These are phyloP conservation scores for Nettapus auritus DNA, from an alignment of 2,113 vertebrate genomes.

Conservation along the genomic window DNA sequence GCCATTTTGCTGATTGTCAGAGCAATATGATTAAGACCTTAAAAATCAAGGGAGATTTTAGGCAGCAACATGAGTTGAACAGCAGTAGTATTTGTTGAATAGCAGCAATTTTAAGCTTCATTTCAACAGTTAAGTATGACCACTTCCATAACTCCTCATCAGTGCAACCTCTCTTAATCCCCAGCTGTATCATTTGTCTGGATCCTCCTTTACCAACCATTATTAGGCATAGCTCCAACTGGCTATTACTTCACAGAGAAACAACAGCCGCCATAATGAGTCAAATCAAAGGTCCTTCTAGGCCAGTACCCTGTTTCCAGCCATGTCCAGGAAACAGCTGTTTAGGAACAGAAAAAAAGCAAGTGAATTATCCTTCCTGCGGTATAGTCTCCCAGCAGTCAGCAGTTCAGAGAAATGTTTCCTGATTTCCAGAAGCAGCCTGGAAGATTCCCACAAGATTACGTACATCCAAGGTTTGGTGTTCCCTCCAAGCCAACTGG, in stretches of 20 bases:
- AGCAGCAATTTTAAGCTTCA: conserved; percentile 28
- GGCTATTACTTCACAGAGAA: neutral
- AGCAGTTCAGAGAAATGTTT: conserved; percentile 40
- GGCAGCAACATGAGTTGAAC: neutral
- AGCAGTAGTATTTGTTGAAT: neutral
- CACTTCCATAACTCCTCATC: conserved; percentile 18
- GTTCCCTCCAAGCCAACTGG: conserved; percentile 7
- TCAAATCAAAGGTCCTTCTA: neutral
- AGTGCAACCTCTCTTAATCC: neutral
- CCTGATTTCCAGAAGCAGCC: conserved; percentile 40
- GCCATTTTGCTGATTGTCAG: conserved; percentile 49
- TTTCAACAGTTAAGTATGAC: conserved; percentile 8
- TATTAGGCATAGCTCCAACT: conserved; percentile 3
- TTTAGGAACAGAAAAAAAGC: conserved; percentile 48
- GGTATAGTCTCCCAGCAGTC: conserved; percentile 27
- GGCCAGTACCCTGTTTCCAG: neutral
- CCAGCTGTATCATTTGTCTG: conserved; percentile 14
- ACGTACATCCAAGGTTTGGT: neutral
- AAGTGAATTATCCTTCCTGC: neutral
- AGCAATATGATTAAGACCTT: conserved; percentile 47
- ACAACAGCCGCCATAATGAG: neutral
- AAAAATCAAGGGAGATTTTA: conserved; percentile 43
- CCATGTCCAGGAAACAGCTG: conserved; percentile 44
- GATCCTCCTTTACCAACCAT: neutral
- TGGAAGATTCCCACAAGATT: conserved; percentile 22